Evolutionary conservation across 2,797 vertebrate genomes (phyloP).

Genomic region (Phataginus tricuspis): DNA sequence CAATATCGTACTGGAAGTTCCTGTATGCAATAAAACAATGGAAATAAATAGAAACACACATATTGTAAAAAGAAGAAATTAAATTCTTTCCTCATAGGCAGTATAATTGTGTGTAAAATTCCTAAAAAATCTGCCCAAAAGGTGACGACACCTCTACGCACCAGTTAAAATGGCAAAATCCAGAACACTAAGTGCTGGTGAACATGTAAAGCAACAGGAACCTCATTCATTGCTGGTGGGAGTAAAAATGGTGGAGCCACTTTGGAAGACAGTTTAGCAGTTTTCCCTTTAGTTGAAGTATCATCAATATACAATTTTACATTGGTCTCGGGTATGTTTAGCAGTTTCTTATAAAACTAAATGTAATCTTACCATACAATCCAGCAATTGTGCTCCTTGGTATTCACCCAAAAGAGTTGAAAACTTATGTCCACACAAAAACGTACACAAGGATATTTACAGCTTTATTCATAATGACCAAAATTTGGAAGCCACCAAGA

Average conservation of each 20-base stretch:
- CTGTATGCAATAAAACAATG: background rate
- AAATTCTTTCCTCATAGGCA: background rate
- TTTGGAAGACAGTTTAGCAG: background rate
- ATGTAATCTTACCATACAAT: background rate
- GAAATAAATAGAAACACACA: background rate
- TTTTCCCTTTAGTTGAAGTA: background rate
- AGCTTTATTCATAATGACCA: background rate
- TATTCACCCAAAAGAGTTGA: background rate
- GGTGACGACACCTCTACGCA: background rate
- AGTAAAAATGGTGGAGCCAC: background rate
- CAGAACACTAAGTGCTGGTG: background rate
- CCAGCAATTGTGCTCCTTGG: background rate
- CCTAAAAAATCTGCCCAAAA: background rate
- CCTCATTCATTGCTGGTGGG: background rate
- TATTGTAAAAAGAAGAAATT: background rate
- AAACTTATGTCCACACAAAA: background rate
- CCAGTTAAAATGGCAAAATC: background rate
- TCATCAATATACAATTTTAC: too few species aligned
- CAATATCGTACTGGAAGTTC: background rate
- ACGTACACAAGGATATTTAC: background rate
- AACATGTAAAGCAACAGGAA: background rate
- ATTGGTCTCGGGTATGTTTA: background rate
- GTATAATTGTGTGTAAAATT: background rate
- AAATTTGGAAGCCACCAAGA: slow-evolving; percentile 1
- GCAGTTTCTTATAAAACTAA: background rate